Conservation (phyloP, 1,140 invertebrate species). For the Drosophila nannoptera region DNA sequence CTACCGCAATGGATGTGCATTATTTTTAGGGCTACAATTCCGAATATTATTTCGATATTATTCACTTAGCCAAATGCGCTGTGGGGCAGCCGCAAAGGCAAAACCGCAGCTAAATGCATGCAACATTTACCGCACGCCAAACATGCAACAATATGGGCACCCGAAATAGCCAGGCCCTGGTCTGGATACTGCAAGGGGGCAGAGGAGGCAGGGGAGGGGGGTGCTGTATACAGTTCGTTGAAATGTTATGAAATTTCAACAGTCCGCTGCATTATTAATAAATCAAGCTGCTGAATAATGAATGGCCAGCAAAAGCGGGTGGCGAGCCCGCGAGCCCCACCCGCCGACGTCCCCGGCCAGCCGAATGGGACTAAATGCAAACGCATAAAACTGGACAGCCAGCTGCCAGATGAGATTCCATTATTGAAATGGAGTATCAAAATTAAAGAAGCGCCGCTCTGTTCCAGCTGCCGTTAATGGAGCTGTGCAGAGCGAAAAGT, state of each 20-base stretch:
- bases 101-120: constrained; percentile 21
- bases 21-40: not conserved
- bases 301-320: constrained; percentile 40
- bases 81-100: not conserved
- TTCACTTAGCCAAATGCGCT: constrained; percentile 2
- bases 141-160: constrained; percentile 11
- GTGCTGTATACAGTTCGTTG: constrained; percentile 52
- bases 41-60: constrained; percentile 1
- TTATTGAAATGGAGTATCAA: not conserved
- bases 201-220: not conserved
- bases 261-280: constrained; percentile 64
- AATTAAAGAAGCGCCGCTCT: not conserved
- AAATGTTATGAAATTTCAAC: constrained; percentile 67
- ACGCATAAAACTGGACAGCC: constrained; percentile 8
- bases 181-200: no score
- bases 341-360: constrained; percentile 2
- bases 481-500: no score
- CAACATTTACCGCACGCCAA: constrained; percentile 18
- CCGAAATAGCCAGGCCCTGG: not conserved
- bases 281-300: constrained; percentile 57
- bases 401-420: constrained; percentile 4
- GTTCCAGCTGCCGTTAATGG: no score
- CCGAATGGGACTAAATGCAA: constrained; percentile 2
- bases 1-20: no score
- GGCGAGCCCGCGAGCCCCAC: constrained; percentile 10